phyloP scores from a whole-genome alignment of 2,888 invertebrate genomes.

The Cenopis cana region DNA sequence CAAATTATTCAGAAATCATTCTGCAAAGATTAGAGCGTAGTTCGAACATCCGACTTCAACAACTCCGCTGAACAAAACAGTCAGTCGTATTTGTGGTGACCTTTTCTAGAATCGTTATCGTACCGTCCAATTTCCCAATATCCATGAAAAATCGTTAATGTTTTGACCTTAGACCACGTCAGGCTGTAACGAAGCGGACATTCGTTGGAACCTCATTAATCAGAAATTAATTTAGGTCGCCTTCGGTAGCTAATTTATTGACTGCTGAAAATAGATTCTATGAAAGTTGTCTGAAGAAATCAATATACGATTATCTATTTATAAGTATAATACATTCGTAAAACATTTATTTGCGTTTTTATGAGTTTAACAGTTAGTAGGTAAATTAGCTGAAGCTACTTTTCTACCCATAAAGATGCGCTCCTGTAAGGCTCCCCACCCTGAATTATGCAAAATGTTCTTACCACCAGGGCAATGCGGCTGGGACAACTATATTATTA shows the following conservation, averaged over 20 bases:
- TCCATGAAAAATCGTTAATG: constrained; percentile 36
- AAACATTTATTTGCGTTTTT: neutral
- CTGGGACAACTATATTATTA: no score
- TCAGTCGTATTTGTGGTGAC: constrained; percentile 9
- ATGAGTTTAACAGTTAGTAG: neutral
- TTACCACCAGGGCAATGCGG: no score
- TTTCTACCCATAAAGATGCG: neutral
- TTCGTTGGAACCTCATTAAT: constrained; percentile 27
- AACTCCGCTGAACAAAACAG: neutral
- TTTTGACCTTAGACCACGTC: constrained; percentile 31
- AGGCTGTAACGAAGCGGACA: constrained; percentile 1
- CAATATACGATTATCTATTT: neutral
- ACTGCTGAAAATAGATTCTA: constrained; percentile 1
- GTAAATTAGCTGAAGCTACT: no score
- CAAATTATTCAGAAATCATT: no score
- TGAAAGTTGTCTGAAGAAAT: neutral
- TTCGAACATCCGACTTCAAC: neutral
- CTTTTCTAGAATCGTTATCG: constrained; percentile 6
- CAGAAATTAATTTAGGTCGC: constrained; percentile 27
- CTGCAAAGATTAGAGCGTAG: neutral
- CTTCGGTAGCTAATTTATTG: constrained; percentile 28
- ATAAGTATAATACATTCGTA: neutral
- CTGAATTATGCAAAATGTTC: no score
- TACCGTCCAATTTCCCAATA: constrained; percentile 21
- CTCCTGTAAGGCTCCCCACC: neutral